Evolutionary conservation across 2,797 vertebrate genomes (phyloP).

Genomic region (Sciurus carolinensis): DNA sequence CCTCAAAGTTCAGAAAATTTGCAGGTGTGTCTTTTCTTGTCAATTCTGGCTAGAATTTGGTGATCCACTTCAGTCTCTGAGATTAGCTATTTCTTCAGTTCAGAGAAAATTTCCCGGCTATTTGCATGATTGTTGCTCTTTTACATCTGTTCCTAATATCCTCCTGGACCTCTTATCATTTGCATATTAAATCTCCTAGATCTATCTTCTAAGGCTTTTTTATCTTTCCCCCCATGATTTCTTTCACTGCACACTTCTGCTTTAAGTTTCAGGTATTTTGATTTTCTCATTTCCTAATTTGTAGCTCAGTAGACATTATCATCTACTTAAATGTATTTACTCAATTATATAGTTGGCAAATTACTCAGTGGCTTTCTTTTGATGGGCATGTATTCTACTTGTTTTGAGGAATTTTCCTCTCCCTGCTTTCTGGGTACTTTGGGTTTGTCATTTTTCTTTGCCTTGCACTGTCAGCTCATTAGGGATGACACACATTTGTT

Average conservation of each 20-base stretch:
- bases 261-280: slow-evolving; percentile 1
- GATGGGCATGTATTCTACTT: background rate
- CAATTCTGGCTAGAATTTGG: background rate
- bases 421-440: background rate
- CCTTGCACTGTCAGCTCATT: background rate
- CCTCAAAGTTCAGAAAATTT: background rate
- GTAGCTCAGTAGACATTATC: background rate
- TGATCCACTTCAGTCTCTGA: background rate
- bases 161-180: slow-evolving; percentile 2
- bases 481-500: background rate
- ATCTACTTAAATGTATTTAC: background rate
- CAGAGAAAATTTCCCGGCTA: background rate
- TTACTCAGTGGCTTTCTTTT: background rate
- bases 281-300: slow-evolving; percentile 49
- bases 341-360: background rate
- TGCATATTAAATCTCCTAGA: background rate
- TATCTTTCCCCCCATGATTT: background rate
- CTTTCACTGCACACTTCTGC: slow-evolving; percentile 27
- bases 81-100: slow-evolving; percentile 34
- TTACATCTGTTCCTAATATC: slow-evolving; percentile 19
- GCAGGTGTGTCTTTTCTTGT: background rate
- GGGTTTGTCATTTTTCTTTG: slow-evolving; percentile 22
- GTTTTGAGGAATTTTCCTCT: background rate
- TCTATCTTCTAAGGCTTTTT: background rate
- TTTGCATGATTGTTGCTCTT: slow-evolving; percentile 19